Evolutionary conservation across 2,797 vertebrate species (phyloP).

Genomic region (Smutsia gigantea): DNA sequence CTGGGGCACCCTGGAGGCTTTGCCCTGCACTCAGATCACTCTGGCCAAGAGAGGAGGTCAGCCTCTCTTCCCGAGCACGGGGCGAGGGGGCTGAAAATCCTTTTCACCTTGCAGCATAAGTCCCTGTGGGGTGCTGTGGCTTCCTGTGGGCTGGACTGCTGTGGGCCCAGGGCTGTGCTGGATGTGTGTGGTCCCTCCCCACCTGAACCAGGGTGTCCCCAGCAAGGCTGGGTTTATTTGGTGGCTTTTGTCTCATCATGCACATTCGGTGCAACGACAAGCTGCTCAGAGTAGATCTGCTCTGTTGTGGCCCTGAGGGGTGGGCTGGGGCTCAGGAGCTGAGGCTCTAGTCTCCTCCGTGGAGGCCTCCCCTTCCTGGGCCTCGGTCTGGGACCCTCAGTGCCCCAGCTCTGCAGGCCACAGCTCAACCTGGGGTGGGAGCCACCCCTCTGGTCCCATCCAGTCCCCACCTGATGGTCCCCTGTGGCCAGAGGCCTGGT

Average conservation of each 20-base stretch:
- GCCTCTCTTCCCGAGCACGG: neutral
- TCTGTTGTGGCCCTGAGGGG: neutral
- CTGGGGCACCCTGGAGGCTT: neutral
- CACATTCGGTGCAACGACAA: neutral
- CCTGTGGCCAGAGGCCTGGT: constrained; percentile 28
- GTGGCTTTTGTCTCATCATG: neutral
- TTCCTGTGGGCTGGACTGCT: neutral
- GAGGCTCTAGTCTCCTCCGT: neutral
- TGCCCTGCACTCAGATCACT: neutral
- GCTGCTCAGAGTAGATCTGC: neutral
- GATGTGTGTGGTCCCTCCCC: neutral
- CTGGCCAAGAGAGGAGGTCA: neutral
- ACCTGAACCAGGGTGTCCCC: neutral
- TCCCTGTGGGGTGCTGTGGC: neutral
- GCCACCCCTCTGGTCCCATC: neutral
- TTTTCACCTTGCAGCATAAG: neutral
- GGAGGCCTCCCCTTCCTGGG: neutral
- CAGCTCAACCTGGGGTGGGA: neutral
- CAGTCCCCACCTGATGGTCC: constrained; percentile 29
- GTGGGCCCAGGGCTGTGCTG: neutral
- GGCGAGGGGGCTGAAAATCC: neutral
- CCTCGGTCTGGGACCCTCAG: neutral
- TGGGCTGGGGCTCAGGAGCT: neutral
- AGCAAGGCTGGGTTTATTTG: neutral
- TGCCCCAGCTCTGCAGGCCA: neutral